Base-by-base conservation (phyloP, 2,113 vertebrate species). In the Ictalurus furcatus region DNA sequence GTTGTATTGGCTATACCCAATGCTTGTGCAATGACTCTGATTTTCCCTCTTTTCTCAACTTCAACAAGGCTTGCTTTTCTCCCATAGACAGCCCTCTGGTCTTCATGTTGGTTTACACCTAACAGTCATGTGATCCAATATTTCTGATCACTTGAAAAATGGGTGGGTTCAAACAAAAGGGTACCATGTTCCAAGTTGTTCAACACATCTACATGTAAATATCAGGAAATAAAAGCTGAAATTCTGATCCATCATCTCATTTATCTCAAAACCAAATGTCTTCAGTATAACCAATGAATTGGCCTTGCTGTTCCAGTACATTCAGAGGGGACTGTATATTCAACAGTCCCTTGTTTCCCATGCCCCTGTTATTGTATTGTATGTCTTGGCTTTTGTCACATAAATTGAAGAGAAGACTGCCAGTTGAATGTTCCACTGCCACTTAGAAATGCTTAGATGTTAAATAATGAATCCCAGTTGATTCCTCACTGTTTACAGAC, bases 401-500 rank as follows among this genome's bases (percentile, higher is more conserved):
- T 14, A 80, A 65, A 63, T 59, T 63, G 48, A 67, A n/a, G 11
- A 40, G 25, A 84, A 71, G 25, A 48, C 23, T n/a, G n/a, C 2
- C 12, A 52, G 44, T 82, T 58, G n/a, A 82, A 59, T 61, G 8
- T 25, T 37, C 48, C 65, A 83, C 52, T 88, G 14, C 25, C 86
- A 87, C 61, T 21, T 85, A 48, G 19, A 48, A 44, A 34, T 34
- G 23, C 52, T 61, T 28, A 13, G 12, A 16, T 74, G 8, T 48
- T 48, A 74, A 8, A 76, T 74, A 87, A 73, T 34, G 44, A 54
- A 87, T 30, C 65, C 16, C 16, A 48, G 54, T 37, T 78, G 23
- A 87, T 79, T 79, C 17, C 19, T 59, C 58, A 73, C 59, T 34
- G 63, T 85, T 73, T 58, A 82, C 54, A 61, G 56, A 85, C n/a